These are phyloP conservation scores for Pluvianellus socialis DNA, from an alignment of 2,113 vertebrate genomes.

Conservation along the genomic window DNA sequence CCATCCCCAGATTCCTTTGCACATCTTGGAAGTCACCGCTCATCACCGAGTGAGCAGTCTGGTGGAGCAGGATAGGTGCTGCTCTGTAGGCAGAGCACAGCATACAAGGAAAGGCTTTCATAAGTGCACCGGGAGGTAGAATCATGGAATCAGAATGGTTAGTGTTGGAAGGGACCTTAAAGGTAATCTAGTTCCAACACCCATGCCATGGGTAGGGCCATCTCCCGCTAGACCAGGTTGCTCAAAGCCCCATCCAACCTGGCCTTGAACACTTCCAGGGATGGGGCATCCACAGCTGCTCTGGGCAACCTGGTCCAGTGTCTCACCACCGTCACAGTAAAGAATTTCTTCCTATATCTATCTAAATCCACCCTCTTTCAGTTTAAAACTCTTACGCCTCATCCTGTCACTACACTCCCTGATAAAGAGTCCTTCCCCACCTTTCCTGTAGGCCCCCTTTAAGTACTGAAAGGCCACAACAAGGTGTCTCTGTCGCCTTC, in stretches of 20 bases:
- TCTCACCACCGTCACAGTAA: neutral
- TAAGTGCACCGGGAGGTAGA: no score
- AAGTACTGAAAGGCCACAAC: neutral
- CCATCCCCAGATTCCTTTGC: rapidly evolving
- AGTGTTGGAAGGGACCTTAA: neutral
- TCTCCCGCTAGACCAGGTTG: neutral
- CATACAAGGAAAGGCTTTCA: neutral
- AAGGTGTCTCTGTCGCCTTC: neutral
- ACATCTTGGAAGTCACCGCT: neutral
- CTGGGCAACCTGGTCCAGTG: neutral
- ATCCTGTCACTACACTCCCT: neutral
- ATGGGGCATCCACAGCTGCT: neutral
- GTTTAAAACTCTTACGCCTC: neutral
- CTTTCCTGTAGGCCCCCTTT: neutral
- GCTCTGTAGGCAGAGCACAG: neutral
- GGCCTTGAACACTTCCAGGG: neutral
- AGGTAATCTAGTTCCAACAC: neutral
- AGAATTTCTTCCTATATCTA: neutral
- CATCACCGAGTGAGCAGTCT: rapidly evolving
- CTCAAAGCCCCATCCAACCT: neutral
- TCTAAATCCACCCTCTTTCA: neutral
- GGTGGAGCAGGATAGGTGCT: neutral
- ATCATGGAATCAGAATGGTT: neutral
- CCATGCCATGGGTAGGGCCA: neutral
- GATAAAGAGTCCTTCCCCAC: neutral